Conservation (phyloP, 2,797 vertebrate species). For the Arnoldichthys spilopterus region DNA sequence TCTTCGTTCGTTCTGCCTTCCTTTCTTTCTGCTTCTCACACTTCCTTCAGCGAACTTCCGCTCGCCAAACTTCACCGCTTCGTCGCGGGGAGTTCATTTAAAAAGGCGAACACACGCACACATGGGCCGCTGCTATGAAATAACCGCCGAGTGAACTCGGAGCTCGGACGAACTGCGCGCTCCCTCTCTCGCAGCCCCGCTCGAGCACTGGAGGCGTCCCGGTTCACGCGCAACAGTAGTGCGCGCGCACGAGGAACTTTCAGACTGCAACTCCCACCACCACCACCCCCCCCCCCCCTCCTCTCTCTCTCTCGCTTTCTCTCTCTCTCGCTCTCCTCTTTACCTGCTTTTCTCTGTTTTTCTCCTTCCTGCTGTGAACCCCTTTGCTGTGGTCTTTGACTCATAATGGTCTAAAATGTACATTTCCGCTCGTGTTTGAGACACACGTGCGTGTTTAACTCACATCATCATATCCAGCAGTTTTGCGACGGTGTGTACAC, state of each 20-base stretch:
- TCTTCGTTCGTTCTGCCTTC: conserved; percentile 27
- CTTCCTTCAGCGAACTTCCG: conserved; percentile 68
- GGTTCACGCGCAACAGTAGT: background rate
- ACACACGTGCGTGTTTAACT: too few species aligned
- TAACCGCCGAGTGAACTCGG: background rate
- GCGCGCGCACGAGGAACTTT: background rate
- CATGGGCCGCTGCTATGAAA: too few species aligned
- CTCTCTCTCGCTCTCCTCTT: background rate
- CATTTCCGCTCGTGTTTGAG: too few species aligned
- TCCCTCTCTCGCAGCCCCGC: too few species aligned
- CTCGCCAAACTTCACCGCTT: conserved; percentile 38
- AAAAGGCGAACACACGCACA: too few species aligned
- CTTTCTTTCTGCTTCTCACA: conserved; percentile 42
- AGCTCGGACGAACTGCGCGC: background rate
- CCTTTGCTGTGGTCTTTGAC: too few species aligned
- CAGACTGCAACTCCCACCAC: background rate
- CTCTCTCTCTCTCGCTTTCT: background rate
- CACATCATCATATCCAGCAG: too few species aligned
- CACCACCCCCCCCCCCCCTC: background rate
- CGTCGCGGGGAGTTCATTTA: conserved; percentile 34
- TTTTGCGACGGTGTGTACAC: too few species aligned
- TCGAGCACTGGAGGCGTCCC: background rate
- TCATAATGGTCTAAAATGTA: too few species aligned
- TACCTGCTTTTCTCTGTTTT: too few species aligned
- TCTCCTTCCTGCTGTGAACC: background rate